Evolutionary conservation across 2,797 vertebrate species (phyloP), one percentile per base, ranked within the genome.

Genomic region (Leuciscus waleckii): DNA sequence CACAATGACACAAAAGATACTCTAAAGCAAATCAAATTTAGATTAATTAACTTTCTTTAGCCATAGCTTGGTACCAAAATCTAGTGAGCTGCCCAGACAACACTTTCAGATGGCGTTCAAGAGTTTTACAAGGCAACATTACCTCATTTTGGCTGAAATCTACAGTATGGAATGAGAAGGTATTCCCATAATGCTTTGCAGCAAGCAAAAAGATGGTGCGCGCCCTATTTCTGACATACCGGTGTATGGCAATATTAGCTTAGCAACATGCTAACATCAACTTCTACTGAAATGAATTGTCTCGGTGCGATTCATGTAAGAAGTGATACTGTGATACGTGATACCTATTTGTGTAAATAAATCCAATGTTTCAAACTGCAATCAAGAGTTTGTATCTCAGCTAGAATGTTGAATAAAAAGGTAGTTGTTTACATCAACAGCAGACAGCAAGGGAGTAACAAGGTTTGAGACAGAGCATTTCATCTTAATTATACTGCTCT

Each of bases 401-500:
- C 29, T 65, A 65, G 17, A 19, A 21, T 35, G 29, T 32, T 67
- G 29, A 67, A 32, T 35, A 35, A 5, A 61, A 61, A 26, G 58
- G n/a, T 13, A 35, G 29, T 8, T 17, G 63, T 32, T 67, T 67
- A 21, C 58, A 63, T 67, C 17, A 35, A 32, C 29, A 19, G 32
- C 35, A 67, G 32, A 35, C 65, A 35, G 29, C 17, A 67, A 35
- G 32, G 17, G 17, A 67, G 65, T 67, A 67, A 19, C 65, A 10
- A 35, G 32, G 29, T 67, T 67, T 32, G 7, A 67, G 16, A 35
- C 16, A 17, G 63, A 67, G 8, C 29, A 1, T 19, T 74, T 51
- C 26, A 74, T 51, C 71, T 19, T 51, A 75, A 75, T 75, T 35
- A 75, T 75, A 63, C n/a, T 16, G 61, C 61, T 63, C 61, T 29